Evolutionary conservation across 2,113 vertebrate species (phyloP).

Genomic region (Cavia aperea): DNA sequence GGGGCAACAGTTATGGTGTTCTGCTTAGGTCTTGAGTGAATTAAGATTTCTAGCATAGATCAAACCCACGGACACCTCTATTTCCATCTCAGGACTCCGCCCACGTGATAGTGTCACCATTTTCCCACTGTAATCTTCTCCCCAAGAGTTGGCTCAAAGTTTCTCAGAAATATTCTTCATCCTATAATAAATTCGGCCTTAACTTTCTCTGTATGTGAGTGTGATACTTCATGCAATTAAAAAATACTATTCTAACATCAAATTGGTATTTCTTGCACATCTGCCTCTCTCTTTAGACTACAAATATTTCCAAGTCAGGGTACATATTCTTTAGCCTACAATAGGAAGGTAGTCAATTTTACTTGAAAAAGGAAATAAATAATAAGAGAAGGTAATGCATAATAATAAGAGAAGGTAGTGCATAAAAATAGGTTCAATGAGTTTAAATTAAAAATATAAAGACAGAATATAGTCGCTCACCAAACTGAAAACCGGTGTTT

Average conservation of each 20-base stretch:
- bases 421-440: background rate
- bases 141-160: background rate
- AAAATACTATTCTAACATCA: background rate
- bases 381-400: background rate
- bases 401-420: background rate
- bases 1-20: background rate
- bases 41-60: background rate
- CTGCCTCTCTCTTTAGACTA: background rate
- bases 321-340: background rate
- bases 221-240: background rate
- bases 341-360: background rate
- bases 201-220: background rate
- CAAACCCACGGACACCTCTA: background rate
- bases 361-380: slow-evolving; percentile 1
- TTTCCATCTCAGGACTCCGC: background rate
- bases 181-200: background rate
- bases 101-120: background rate
- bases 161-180: background rate
- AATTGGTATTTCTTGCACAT: background rate
- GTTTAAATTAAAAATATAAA: slow-evolving; percentile 2
- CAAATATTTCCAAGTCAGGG: background rate
- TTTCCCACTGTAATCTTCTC: background rate
- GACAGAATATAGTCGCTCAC: slow-evolving; percentile 59
- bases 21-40: background rate
- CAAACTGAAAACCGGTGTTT: slow-evolving; percentile 76